Base-by-base conservation (phyloP, 2,797 vertebrate species). In the Petrocephalus schoutedeni region DNA sequence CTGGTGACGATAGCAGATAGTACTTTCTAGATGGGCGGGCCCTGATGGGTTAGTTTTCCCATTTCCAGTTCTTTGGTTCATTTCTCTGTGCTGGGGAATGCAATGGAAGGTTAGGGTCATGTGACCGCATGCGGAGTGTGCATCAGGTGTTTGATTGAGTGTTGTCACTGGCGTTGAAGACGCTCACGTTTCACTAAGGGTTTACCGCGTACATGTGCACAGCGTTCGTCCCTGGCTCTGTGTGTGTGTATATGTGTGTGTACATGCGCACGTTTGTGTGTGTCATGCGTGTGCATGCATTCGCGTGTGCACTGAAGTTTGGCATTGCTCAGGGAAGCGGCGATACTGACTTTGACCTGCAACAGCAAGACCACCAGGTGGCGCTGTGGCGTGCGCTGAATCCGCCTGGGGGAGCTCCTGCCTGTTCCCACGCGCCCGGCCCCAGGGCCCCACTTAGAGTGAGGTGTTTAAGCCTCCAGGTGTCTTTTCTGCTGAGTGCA, bases 321-420 rank as follows among this genome's bases (percentile, higher is more conserved):
- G 59, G 58, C 58, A 9, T 64, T 67, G 59, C 86, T 86, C 59
- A 86, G 59, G 86, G 58, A 86, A 49, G 36, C 19, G n/a, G 16
- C 10, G 86, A 86, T 36, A 64, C 41, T 86, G 86, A 86, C 41
- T 59, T 67, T 86, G 86, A 86, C 41, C 86, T 67, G 57, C 45
- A 61, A 51, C 54, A 67, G 67, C 45, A 28, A 6, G 36, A 67
- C 86, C 59, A 86, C 86, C 0, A 86, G 86, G 59, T 64, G 58
- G 86, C 19, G 56, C 28, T 86, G 16, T 41, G 45, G 58, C 16
- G 86, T 45, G 86, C 36, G 32, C 8, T 45, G 19, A 41, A 9
- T 8, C 21, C 58, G 0, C 58, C n/a, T 45, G 16, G 12, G 54
- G 4, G 67, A 28, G 23, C 86, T 49, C 49, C 23, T 23, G 9